phyloP scores from a whole-genome alignment of 2,797 vertebrate genomes.

The Acanthurus lineatus region DNA sequence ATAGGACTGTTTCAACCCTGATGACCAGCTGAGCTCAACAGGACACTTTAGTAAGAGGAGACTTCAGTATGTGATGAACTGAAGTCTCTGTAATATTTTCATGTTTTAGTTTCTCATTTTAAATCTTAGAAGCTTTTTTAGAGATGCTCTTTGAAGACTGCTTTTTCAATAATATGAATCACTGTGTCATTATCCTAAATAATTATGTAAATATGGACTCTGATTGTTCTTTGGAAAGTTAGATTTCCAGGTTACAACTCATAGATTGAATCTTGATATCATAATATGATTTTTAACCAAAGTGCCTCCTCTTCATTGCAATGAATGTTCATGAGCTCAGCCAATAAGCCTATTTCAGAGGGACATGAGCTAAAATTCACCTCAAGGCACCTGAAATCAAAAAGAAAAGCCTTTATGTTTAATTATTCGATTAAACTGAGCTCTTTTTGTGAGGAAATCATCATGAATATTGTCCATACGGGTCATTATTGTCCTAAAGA shows the following conservation, averaged over 20 bases:
- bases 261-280: background rate
- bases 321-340: background rate
- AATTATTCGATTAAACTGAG: background rate
- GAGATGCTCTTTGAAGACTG: background rate
- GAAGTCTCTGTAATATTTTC: background rate
- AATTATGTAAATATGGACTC: background rate
- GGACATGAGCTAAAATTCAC: background rate
- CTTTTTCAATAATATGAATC: background rate
- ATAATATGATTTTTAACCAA: background rate
- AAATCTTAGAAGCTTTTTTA: background rate
- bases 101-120: background rate
- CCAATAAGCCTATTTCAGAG: background rate
- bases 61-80: background rate
- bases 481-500: background rate
- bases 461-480: background rate
- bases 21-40: conserved; percentile 7
- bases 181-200: background rate
- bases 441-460: background rate
- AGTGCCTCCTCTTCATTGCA: background rate
- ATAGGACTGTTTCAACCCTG: background rate
- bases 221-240: background rate
- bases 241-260: background rate
- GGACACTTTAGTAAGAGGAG: background rate
- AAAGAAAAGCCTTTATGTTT: background rate
- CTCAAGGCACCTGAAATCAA: background rate